Conservation (phyloP, 2,113 vertebrate species). For the Burhinus bistriatus region DNA sequence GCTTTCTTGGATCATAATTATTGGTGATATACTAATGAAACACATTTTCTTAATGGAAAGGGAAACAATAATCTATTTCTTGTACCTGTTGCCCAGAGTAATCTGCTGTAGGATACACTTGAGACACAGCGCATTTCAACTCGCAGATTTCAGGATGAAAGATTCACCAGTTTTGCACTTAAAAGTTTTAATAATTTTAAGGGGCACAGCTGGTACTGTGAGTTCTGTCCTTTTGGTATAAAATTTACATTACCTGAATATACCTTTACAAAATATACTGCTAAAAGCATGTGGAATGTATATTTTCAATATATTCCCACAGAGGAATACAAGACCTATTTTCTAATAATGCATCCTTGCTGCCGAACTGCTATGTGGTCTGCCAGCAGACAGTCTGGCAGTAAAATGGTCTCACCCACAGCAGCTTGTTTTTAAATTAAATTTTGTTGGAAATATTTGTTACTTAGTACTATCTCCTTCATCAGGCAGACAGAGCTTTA, state of each 20-base stretch:
- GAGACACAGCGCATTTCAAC: not conserved
- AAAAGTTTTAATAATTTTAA: not conserved
- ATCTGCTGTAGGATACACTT: not conserved
- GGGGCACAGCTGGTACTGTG: not conserved
- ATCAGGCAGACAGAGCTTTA: not conserved
- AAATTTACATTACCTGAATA: not conserved
- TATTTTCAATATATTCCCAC: slow-evolving; percentile 13
- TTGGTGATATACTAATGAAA: not conserved
- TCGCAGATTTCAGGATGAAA: not conserved
- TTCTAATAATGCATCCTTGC: slow-evolving; percentile 7
- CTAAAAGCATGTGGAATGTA: not conserved
- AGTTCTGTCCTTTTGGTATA: not conserved
- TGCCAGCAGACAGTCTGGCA: slow-evolving; percentile 59
- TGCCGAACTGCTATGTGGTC: not conserved
- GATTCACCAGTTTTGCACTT: not conserved
- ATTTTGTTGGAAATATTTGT: not conserved
- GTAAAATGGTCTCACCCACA: slow-evolving; percentile 22
- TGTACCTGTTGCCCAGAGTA: not conserved
- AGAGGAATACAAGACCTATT: slow-evolving; percentile 17
- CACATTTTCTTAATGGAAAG: not conserved
- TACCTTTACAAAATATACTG: not conserved
- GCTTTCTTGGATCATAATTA: not conserved
- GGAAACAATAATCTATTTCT: not conserved
- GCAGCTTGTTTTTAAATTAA: slow-evolving; percentile 37
- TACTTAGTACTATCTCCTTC: slow-evolving; percentile 17